Conservation (phyloP, 2,113 vertebrate genomes). For the Datnioides undecimradiatus region DNA sequence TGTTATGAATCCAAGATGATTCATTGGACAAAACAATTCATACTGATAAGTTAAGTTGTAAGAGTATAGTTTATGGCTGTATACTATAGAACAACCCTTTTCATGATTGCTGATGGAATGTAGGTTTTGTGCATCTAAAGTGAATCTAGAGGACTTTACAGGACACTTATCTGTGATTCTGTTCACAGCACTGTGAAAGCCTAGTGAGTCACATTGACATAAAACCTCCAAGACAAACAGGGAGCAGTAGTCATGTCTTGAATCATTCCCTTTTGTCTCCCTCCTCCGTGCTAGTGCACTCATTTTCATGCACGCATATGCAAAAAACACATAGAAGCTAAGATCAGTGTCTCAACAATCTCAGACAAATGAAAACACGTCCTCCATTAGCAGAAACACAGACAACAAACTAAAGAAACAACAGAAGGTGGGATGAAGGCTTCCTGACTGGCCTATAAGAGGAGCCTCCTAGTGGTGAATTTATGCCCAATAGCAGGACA, state of each 20-base stretch:
- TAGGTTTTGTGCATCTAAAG: background rate
- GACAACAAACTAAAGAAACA: background rate
- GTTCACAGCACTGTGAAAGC: background rate
- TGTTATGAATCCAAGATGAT: background rate
- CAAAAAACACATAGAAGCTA: background rate
- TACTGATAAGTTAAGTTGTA: background rate
- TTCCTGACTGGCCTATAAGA: background rate
- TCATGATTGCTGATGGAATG: background rate
- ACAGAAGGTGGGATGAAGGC: background rate
- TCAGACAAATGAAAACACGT: background rate
- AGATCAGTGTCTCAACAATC: background rate
- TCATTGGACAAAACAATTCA: background rate
- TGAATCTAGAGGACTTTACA: too few relatives aligned
- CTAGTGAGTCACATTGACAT: background rate
- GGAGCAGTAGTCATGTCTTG: background rate
- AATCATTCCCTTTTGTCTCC: background rate
- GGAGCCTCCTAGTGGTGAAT: conserved; percentile 8
- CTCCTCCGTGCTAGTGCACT: background rate
- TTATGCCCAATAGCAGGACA: background rate
- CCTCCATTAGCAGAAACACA: background rate
- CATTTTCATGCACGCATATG: background rate
- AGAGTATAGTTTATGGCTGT: background rate
- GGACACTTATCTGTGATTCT: background rate
- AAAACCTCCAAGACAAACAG: background rate
- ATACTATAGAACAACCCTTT: background rate